phyloP scores from a whole-genome alignment of 2,797 vertebrate species.

The Rhinella marina region DNA sequence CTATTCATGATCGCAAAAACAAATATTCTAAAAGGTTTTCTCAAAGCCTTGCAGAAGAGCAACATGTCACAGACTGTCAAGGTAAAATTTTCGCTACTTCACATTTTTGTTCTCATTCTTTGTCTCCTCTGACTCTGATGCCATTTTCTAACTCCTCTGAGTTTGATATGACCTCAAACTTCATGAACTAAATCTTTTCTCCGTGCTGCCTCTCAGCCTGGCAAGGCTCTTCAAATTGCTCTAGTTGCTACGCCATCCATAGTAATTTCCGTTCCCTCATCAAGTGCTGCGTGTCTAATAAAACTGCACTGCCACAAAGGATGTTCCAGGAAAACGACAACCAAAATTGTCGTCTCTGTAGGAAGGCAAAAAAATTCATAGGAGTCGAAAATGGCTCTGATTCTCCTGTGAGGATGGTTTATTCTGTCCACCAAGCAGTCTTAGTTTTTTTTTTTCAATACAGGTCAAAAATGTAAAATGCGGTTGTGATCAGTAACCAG shows the following conservation, averaged over 20 bases:
- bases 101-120: not conserved
- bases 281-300: not conserved
- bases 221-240: constrained; percentile 10
- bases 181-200: constrained; percentile 7
- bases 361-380: not conserved
- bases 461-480: not conserved
- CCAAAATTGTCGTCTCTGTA: constrained; percentile 12
- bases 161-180: not conserved
- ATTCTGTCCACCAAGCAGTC: not conserved
- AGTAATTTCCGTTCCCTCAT: not conserved
- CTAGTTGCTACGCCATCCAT: not conserved
- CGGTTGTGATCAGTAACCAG: not conserved
- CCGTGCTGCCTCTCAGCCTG: not conserved
- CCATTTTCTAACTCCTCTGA: not conserved
- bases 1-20: not conserved
- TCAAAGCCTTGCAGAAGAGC: not conserved
- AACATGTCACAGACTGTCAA: not conserved
- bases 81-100: not conserved
- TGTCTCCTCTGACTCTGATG: constrained; percentile 1
- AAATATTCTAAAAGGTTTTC: not conserved
- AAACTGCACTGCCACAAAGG: constrained; percentile 14
- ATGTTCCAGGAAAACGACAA: not conserved
- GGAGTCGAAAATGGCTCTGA: not conserved
- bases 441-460: not conserved
- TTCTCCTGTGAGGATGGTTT: not conserved